phyloP scores from a whole-genome alignment of 2,888 invertebrate species.

The Slavum lentiscoides region DNA sequence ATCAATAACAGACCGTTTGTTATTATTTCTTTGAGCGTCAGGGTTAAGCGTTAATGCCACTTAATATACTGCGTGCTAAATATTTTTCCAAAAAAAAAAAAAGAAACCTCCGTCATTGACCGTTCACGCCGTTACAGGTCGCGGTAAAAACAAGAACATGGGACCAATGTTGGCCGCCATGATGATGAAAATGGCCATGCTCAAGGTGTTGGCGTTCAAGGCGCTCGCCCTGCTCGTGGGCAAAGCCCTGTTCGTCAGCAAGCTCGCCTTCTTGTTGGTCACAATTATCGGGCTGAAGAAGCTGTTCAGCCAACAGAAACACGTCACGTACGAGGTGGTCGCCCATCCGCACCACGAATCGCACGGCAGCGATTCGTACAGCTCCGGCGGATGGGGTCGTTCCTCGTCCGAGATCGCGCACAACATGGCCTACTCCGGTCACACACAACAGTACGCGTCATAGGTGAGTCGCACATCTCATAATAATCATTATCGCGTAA shows the following conservation, averaged over 20 bases:
- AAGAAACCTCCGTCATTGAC: too few relatives aligned
- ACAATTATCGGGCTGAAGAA: constrained; percentile 82
- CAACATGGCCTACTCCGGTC: constrained; percentile 68
- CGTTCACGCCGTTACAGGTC: constrained; percentile 60
- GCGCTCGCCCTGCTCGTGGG: constrained; percentile 79
- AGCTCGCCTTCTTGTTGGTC: constrained; percentile 79
- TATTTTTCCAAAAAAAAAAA: too few relatives aligned
- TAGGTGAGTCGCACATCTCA: not conserved
- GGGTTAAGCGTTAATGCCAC: too few relatives aligned
- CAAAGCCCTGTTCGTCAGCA: constrained; percentile 81
- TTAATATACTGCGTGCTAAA: too few relatives aligned
- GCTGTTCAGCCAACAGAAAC: constrained; percentile 73
- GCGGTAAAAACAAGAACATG: constrained; percentile 71
- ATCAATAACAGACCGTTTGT: too few relatives aligned
- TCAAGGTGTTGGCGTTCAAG: constrained; percentile 80
- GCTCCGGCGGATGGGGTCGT: constrained; percentile 58
- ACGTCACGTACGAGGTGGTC: constrained; percentile 76
- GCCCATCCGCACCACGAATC: constrained; percentile 70
- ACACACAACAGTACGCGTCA: constrained; percentile 59
- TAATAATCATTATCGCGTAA: too few relatives aligned
- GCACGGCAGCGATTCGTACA: constrained; percentile 55
- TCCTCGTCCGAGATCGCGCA: constrained; percentile 62
- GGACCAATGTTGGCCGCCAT: constrained; percentile 75
- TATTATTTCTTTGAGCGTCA: too few relatives aligned
- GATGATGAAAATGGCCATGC: constrained; percentile 78